phyloP scores from a whole-genome alignment of 2,888 invertebrate genomes.

The Polymixis flavicincta region DNA sequence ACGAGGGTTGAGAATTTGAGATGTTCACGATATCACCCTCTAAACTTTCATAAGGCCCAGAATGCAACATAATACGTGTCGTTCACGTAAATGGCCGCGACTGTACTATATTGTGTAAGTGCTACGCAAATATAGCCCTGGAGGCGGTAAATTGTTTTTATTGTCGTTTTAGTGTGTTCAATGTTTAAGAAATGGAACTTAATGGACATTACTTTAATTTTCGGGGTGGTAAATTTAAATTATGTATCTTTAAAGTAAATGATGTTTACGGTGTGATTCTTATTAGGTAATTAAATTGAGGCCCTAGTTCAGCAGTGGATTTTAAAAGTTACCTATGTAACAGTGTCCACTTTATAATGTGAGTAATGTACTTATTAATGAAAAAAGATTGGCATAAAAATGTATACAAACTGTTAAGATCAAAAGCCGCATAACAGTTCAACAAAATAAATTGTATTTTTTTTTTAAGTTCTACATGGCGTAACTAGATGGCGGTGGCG shows the following conservation, averaged over 20 bases:
- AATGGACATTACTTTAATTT: constrained; percentile 41
- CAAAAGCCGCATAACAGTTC: too few species aligned
- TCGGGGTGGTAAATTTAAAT: constrained; percentile 5
- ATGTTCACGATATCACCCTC: constrained; percentile 67
- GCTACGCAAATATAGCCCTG: constrained; percentile 45
- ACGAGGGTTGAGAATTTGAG: constrained; percentile 66
- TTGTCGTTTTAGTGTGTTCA: constrained; percentile 33
- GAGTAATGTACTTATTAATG: background rate
- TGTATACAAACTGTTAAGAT: too few species aligned
- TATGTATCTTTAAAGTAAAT: constrained; percentile 5
- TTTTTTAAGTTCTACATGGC: too few species aligned
- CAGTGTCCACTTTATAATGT: background rate
- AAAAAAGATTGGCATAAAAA: too few species aligned
- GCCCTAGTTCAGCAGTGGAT: background rate
- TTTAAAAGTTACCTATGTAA: background rate
- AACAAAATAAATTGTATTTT: too few species aligned
- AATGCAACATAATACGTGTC: constrained; percentile 64
- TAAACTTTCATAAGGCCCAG: constrained; percentile 64
- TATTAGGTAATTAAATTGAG: background rate
- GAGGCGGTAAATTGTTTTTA: constrained; percentile 55
- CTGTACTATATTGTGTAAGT: constrained; percentile 35
- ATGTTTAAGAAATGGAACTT: constrained; percentile 40
- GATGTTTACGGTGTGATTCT: background rate
- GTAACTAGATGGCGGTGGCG: too few species aligned
- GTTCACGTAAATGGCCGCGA: constrained; percentile 47